A percentile compares a stretch with the other conserved stretches of the same genome.
phyloP scores from a whole-genome alignment of 2,888 invertebrate species.

The Pheosia tremula region DNA sequence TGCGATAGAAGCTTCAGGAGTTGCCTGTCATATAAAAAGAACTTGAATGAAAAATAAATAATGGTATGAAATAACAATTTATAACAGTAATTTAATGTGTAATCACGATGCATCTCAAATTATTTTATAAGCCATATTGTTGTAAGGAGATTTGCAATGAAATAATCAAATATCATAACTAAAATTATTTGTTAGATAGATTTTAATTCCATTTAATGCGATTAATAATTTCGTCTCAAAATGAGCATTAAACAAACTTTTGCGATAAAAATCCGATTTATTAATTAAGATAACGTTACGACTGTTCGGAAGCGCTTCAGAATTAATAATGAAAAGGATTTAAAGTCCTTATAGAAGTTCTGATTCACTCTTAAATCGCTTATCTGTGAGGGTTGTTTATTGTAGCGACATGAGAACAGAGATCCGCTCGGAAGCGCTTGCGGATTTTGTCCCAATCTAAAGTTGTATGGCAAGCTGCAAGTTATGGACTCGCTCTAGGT shows the following conservation, averaged over 20 bases:
- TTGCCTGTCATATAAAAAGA: too few species aligned
- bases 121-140: too few species aligned
- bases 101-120: too few species aligned
- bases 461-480: conserved; percentile 45
- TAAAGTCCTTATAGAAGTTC: conserved; percentile 6
- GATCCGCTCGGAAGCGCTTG: conserved; percentile 29
- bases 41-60: too few species aligned
- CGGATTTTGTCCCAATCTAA: conserved; percentile 46
- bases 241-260: conserved; percentile 18
- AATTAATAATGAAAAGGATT: conserved; percentile 10
- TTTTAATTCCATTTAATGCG: not conserved
- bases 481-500: conserved; percentile 32
- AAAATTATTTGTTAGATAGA: too few species aligned
- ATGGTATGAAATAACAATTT: too few species aligned
- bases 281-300: conserved; percentile 11
- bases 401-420: conserved; percentile 26
- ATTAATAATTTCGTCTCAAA: conserved; percentile 8
- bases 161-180: not conserved
- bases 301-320: conserved; percentile 3
- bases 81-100: too few species aligned
- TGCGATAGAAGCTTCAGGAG: too few species aligned
- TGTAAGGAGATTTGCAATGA: too few species aligned
- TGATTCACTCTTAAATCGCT: conserved; percentile 6
- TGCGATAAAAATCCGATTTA: conserved; percentile 12
- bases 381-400: conserved; percentile 13